Base-by-base conservation (phyloP, 2,888 invertebrate genomes). In the Suillia variegata region DNA sequence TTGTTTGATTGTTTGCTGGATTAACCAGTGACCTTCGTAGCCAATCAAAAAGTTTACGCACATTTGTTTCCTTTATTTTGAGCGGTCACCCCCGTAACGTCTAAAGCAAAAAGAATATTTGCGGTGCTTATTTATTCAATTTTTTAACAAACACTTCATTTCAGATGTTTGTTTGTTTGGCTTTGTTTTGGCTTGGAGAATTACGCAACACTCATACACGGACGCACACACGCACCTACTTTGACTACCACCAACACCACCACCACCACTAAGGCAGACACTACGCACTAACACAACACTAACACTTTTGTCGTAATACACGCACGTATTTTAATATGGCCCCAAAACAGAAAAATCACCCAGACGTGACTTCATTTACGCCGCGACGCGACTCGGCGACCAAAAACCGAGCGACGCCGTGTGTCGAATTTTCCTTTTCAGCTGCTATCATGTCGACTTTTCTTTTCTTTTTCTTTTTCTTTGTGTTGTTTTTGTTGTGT, bases 341-440 rank as follows among this genome's bases (percentile, higher is more conserved):
- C 70, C 70, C 74, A 69, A 75, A 79, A n/a, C n/a, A 77, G 79
- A 77, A 77, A 79, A 78, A 78, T 79, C 75, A 70, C 70, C 72
- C 67, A 72, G 69, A 79, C 78, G 78, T 78, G 78, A 78, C 80
- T 79, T 78, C 77, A 77, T 79, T 79, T 78, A 67, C n/a, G n/a
- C n/a, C n/a, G n/a, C n/a, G n/a, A n/a, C n/a, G n/a, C n/a, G n/a
- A n/a, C n/a, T n/a, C n/a, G n/a, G n/a, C n/a, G n/a, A n/a, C n/a
- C n/a, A n/a, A n/a, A n/a, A 13, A n/a, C 38, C 38, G 38, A 13
- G 38, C 71, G 62, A 58, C 55, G 60, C 62, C 68, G 60, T 63
- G 65, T 66, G 64, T 58, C 57, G 52, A 47, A 64, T 60, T 64
- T 62, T 63, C 47, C 54, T 31, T 51, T n/a, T n/a, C 26, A 15